phyloP scores from a whole-genome alignment of 2,888 invertebrate genomes.

The Eupelmus urozonus region DNA sequence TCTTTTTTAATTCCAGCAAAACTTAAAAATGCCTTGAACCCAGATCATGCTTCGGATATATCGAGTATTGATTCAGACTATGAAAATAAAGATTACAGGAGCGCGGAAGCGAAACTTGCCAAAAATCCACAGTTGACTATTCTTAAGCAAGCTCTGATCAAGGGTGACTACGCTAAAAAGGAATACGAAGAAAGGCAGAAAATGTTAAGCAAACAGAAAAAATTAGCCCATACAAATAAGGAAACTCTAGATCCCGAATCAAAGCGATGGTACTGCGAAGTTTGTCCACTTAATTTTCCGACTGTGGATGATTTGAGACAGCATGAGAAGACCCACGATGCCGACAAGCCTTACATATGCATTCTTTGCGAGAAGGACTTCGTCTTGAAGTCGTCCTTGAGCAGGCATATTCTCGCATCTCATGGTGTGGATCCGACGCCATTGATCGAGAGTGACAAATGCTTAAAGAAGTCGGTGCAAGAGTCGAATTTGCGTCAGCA shows the following conservation, averaged over 20 bases:
- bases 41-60: conserved; percentile 67
- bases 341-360: conserved; percentile 77
- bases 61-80: conserved; percentile 73
- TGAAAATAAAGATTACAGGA: conserved; percentile 72
- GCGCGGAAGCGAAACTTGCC: conserved; percentile 77
- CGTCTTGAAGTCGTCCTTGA: conserved; percentile 76
- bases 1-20: conserved; percentile 41
- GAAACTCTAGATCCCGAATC: conserved; percentile 55
- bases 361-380: conserved; percentile 79
- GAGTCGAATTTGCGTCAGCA: conserved; percentile 57
- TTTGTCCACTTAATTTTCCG: conserved; percentile 70
- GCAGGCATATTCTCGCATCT: conserved; percentile 78
- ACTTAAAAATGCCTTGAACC: conserved; percentile 58
- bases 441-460: conserved; percentile 72
- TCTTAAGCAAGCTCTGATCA: conserved; percentile 74
- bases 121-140: conserved; percentile 76
- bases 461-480: conserved; percentile 68
- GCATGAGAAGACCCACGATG: conserved; percentile 71
- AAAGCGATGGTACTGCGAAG: conserved; percentile 73
- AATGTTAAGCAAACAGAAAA: conserved; percentile 74
- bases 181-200: conserved; percentile 70
- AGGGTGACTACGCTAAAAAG: conserved; percentile 70
- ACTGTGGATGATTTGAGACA: conserved; percentile 70
- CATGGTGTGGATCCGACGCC: conserved; percentile 79
- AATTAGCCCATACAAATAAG: conserved; percentile 72